Percentiles rank a stretch among this genome's conserved stretches.
Evolutionary conservation across 2,888 invertebrate genomes (phyloP).

Genomic region (Reticulitermes lucifugus): DNA sequence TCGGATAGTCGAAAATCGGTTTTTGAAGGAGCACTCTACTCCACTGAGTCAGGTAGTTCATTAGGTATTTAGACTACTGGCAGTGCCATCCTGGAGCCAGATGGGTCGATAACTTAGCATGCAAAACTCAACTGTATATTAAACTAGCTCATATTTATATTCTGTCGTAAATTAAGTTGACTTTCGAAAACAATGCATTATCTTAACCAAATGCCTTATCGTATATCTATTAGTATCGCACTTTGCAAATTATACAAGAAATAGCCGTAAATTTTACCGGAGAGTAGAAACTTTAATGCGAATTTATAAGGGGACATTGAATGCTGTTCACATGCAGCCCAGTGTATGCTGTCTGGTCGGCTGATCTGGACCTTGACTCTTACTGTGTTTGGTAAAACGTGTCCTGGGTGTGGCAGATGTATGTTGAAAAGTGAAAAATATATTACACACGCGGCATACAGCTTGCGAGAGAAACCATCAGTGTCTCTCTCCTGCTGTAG

Average conservation of each 20-base stretch:
- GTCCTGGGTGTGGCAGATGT: slow-evolving; percentile 35
- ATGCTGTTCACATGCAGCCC: not conserved
- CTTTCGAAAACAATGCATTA: not conserved
- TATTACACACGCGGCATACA: slow-evolving; percentile 19
- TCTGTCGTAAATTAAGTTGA: not conserved
- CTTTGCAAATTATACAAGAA: slow-evolving; percentile 7
- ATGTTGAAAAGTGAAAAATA: slow-evolving; percentile 42
- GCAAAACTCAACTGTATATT: not conserved
- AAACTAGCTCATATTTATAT: not conserved
- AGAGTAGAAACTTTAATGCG: slow-evolving; percentile 28
- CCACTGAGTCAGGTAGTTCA: no score
- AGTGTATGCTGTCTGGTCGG: slow-evolving; percentile 30
- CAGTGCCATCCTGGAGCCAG: no score
- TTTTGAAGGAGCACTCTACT: no score
- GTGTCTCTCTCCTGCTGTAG: slow-evolving; percentile 9
- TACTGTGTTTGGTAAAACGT: not conserved
- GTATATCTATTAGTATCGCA: slow-evolving; percentile 23
- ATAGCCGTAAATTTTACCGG: slow-evolving; percentile 16
- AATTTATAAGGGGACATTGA: not conserved
- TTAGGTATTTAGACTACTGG: no score
- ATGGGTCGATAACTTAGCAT: not conserved
- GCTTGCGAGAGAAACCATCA: not conserved
- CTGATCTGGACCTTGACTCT: slow-evolving; percentile 37
- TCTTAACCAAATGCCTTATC: not conserved
- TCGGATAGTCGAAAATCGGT: no score